Evolutionary conservation across 2,113 vertebrate species (phyloP), one percentile per base, ranked within the genome.

Genomic region (Ptyas mucosa): DNA sequence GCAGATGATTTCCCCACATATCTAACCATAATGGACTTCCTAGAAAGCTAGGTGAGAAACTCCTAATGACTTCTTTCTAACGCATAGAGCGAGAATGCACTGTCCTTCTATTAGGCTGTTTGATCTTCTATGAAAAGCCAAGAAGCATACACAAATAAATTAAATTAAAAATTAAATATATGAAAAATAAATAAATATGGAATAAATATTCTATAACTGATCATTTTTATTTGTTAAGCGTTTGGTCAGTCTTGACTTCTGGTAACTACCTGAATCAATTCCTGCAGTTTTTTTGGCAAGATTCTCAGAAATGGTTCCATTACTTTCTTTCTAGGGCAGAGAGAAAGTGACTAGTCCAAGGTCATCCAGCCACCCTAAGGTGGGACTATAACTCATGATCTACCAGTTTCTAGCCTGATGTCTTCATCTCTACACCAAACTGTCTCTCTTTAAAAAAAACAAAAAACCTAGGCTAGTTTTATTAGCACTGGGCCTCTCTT

Each of bases 201-300:
- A 58, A 58, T 29, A 12, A 64, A 64, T 64, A 64, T 64, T 64
- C 58, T 64, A 29, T 3, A 11, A 29, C 58, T 64, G 58, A 52
- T 94, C 8, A 49, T 94, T 92, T 95, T 85, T 87, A 46, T 46
- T 94, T 81, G 58, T 94, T 95, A 94, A 95, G 91, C 93, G 24
- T 64, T 64, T 29, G 24, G 58, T 64, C 26, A 64, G 10, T 12
- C 3, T 64, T 64, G 26, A 26, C 24, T 61, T 61, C 8, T 26
- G 57, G 24, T 12, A 29, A 64, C 58, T 64, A 12, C 10, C 24
- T 64, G 58, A 29, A 64, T 10, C 9, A 64, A 3, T 29, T 24
- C 58, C 10, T 64, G 58, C 9, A 64, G 49, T 26, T 29, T 29
- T 64, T 24, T 64, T 29, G 58, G 58, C 9, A 64, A 11, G 55